Conservation (phyloP, 2,113 vertebrate species). For the Sylvia atricapilla region DNA sequence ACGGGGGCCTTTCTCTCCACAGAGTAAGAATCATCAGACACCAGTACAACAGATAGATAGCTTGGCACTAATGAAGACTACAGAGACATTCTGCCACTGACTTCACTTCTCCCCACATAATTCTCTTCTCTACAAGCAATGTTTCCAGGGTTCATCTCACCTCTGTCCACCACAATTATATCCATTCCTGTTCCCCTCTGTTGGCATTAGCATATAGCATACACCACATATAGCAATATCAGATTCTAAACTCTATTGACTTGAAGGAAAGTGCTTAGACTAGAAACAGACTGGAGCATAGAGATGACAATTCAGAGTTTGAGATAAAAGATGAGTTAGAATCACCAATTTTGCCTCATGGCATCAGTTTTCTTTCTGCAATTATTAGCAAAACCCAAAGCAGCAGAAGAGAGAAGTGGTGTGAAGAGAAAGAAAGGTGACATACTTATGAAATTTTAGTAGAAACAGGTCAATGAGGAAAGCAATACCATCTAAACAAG, state of each 20-base stretch:
- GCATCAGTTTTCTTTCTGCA: not conserved
- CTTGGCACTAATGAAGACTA: not conserved
- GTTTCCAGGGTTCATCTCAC: not conserved
- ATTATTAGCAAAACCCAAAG: not conserved
- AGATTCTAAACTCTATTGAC: not conserved
- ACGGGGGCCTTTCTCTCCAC: not conserved
- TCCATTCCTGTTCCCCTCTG: not conserved
- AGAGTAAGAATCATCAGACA: not conserved
- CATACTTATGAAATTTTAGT: not conserved
- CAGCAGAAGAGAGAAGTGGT: not conserved
- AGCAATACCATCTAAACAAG: not conserved
- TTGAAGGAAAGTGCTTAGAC: not conserved
- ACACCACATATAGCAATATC: not conserved
- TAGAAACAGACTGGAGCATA: not conserved
- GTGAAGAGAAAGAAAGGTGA: not conserved
- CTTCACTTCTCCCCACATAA: not conserved
- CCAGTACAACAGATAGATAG: not conserved
- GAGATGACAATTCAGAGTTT: not conserved
- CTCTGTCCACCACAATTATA: conserved; percentile 8
- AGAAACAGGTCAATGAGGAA: not conserved
- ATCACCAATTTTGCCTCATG: not conserved
- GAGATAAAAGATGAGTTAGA: not conserved
- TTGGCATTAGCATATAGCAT: not conserved
- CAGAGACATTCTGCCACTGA: not conserved
- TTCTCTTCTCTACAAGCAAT: not conserved